Conservation (phyloP, 1,140 invertebrate genomes). For the Dinoponera quadriceps region DNA sequence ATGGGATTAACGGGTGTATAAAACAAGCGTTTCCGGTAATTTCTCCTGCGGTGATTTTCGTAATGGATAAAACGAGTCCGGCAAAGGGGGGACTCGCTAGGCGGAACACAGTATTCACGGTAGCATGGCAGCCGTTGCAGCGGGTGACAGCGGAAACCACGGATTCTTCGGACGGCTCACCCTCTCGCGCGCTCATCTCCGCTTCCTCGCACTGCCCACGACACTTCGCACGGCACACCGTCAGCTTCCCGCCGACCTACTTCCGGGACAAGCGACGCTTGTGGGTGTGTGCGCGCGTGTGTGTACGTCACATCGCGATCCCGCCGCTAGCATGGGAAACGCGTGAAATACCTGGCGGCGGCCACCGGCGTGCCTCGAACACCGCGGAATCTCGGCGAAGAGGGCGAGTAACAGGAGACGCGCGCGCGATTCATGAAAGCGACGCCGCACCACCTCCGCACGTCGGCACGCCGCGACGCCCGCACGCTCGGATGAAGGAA, state of each 20-base stretch:
- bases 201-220: background rate
- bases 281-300: too few relatives aligned
- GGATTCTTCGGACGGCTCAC: background rate
- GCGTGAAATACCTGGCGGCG: conserved; percentile 51
- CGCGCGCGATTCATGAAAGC: conserved; percentile 18
- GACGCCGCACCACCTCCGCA: background rate
- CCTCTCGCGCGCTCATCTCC: too few relatives aligned
- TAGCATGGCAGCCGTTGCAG: too few relatives aligned
- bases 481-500: background rate
- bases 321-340: background rate
- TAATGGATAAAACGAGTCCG: background rate
- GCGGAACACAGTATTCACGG: too few relatives aligned
- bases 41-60: background rate
- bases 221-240: conserved; percentile 15
- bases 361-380: conserved; percentile 29
- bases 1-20: too few relatives aligned
- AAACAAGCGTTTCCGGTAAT: too few relatives aligned
- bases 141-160: too few relatives aligned
- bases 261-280: background rate
- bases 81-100: background rate
- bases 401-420: background rate
- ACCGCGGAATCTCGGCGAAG: conserved; percentile 50
- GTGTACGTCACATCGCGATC: conserved; percentile 8
- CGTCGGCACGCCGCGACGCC: background rate
- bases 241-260: conserved; percentile 24